Conservation (phyloP, 1,140 invertebrate genomes). For the Drosophila auraria region DNA sequence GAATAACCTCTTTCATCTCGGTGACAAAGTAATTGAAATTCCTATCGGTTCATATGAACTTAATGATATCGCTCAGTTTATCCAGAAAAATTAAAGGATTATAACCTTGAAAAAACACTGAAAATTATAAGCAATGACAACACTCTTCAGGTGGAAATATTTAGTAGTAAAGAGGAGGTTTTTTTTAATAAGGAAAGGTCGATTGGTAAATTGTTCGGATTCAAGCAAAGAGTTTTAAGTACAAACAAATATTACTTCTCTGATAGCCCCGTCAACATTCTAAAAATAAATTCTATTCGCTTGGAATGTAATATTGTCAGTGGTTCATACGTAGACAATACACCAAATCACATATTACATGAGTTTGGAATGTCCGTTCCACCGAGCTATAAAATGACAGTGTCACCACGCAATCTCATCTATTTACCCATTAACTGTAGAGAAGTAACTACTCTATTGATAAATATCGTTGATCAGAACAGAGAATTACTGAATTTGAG, state of each 20-base stretch:
- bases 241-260: background rate
- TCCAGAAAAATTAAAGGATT: background rate
- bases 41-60: constrained; percentile 79
- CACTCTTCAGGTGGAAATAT: constrained; percentile 2
- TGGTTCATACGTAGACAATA: too few relatives aligned
- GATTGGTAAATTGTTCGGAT: background rate
- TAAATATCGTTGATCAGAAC: too few relatives aligned
- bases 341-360: too few relatives aligned
- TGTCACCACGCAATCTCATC: too few relatives aligned
- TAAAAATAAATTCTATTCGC: constrained; percentile 8
- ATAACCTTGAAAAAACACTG: constrained; percentile 2
- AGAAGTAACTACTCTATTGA: too few relatives aligned
- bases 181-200: background rate
- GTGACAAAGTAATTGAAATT: constrained; percentile 63
- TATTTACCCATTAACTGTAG: too few relatives aligned
- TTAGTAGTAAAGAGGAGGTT: background rate
- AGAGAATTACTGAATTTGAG: too few relatives aligned
- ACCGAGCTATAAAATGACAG: too few relatives aligned
- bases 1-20: constrained; percentile 80
- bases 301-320: too few relatives aligned
- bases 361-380: too few relatives aligned
- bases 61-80: constrained; percentile 45
- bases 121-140: constrained; percentile 1
- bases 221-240: background rate
- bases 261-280: constrained; percentile 38